These are phyloP conservation scores for Zygothrica quintamaculata DNA, from an alignment of 2,888 invertebrate genomes.

Conservation along the genomic window DNA sequence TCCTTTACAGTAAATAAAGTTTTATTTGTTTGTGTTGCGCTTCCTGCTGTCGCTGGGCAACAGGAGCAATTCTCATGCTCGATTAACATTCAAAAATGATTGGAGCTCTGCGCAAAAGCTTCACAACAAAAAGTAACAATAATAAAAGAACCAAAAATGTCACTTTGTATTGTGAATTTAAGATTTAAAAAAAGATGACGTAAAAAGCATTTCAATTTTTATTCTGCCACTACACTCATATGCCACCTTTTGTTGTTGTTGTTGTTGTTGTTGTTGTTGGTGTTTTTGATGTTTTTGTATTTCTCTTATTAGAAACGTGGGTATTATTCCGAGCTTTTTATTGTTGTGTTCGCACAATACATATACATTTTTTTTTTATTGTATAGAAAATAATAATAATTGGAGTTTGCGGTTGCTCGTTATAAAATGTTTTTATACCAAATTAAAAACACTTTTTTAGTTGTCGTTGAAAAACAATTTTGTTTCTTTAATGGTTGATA, in stretches of 20 bases:
- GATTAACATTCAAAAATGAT: slow-evolving; percentile 65
- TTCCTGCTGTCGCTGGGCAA: slow-evolving; percentile 25
- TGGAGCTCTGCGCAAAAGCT: slow-evolving; percentile 39
- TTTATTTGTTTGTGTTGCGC: slow-evolving; percentile 22
- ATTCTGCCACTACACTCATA: slow-evolving; percentile 21
- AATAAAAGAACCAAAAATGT: slow-evolving; percentile 19
- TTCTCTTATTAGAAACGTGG: slow-evolving; percentile 25
- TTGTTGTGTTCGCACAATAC: slow-evolving; percentile 48
- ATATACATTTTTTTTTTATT: slow-evolving; percentile 7
- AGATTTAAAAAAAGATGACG: slow-evolving; percentile 31
- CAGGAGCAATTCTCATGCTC: slow-evolving; percentile 56
- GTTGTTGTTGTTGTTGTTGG: no score
- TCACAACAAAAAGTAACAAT: slow-evolving; percentile 25
- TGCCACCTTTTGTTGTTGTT: slow-evolving; percentile 42
- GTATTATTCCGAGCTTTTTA: slow-evolving; percentile 35
- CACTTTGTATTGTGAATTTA: slow-evolving; percentile 29
- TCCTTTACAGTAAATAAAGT: neutral
- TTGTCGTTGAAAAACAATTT: no score
- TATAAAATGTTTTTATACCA: slow-evolving; percentile 29
- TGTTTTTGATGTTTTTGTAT: no score
- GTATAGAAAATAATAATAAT: slow-evolving; percentile 39
- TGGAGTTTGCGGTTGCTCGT: slow-evolving; percentile 45
- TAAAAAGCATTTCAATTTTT: slow-evolving; percentile 17
- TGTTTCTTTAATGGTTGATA: no score
- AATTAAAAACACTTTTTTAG: slow-evolving; percentile 7